Conservation (phyloP, 1,140 invertebrate genomes). For the Polypedilum pembai region DNA sequence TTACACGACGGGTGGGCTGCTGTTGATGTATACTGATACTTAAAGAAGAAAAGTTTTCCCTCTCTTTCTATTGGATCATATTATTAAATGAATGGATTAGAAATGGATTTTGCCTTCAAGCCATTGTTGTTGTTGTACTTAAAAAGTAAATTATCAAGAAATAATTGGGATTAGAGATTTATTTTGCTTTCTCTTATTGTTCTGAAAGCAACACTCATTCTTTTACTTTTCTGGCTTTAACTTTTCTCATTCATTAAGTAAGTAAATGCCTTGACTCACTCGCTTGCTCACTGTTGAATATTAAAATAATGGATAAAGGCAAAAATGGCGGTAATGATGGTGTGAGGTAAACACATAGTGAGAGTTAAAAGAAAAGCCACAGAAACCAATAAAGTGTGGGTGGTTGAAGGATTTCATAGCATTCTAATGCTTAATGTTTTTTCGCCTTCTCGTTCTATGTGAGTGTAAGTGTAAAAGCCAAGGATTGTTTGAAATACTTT, state of each 20-base stretch:
- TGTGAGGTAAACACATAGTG: too few species aligned
- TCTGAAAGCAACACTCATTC: not conserved
- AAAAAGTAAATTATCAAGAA: conserved; percentile 8
- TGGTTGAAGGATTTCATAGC: not conserved
- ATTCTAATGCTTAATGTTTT: not conserved
- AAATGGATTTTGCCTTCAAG: not conserved
- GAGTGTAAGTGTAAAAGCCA: too few species aligned
- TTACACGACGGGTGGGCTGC: not conserved
- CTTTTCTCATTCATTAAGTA: not conserved
- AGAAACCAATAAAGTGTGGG: conserved; percentile 17
- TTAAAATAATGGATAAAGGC: too few species aligned
- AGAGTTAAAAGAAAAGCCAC: too few species aligned
- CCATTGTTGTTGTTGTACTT: not conserved
- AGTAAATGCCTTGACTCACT: not conserved
- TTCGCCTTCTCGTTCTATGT: too few species aligned
- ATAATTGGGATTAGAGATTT: conserved; percentile 13
- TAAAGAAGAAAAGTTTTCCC: not conserved
- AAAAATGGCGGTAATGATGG: too few species aligned
- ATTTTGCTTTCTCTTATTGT: not conserved
- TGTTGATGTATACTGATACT: not conserved
- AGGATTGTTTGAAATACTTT: not conserved
- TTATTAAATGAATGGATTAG: conserved; percentile 24
- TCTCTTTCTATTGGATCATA: not conserved
- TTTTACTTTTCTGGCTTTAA: not conserved
- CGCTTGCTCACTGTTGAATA: too few species aligned